A percentile compares a stretch with the other conserved stretches of the same genome.
Conservation (phyloP, 2,888 invertebrate species). For the Heterodera filipjevi region DNA sequence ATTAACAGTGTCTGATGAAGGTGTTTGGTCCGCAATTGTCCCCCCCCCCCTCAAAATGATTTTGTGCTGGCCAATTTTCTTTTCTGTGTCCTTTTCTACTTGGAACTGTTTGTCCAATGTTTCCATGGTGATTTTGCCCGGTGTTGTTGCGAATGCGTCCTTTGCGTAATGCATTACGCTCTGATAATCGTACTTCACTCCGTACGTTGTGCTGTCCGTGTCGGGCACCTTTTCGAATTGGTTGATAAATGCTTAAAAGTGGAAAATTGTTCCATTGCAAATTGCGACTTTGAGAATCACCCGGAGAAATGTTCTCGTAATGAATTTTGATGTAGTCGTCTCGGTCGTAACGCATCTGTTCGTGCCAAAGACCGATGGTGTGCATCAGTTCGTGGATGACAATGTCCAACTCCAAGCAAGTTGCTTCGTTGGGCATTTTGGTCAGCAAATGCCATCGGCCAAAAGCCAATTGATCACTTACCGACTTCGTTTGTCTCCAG, state of each 20-base stretch:
- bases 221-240: slow-evolving; percentile 54
- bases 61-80: background rate
- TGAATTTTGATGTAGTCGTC: slow-evolving; percentile 51
- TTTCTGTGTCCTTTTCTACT: slow-evolving; percentile 32
- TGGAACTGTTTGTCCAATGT: slow-evolving; percentile 50
- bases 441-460: background rate
- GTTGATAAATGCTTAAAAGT: slow-evolving; percentile 40
- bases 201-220: slow-evolving; percentile 52
- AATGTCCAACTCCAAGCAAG: slow-evolving; percentile 52
- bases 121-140: slow-evolving; percentile 53
- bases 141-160: slow-evolving; percentile 50
- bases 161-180: slow-evolving; percentile 55
- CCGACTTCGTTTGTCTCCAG: slow-evolving; percentile 52
- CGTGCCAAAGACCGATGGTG: slow-evolving; percentile 55
- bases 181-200: slow-evolving; percentile 49
- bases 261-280: background rate
- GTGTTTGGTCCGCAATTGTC: background rate
- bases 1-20: no score
- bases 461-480: slow-evolving; percentile 36
- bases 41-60: no score
- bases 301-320: slow-evolving; percentile 48
- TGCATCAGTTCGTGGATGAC: slow-evolving; percentile 56
- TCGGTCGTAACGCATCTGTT: slow-evolving; percentile 56
- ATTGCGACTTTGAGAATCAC: slow-evolving; percentile 12
- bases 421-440: slow-evolving; percentile 28